Conservation (phyloP, 1,140 invertebrate species). For the Dendroctonus valens region DNA sequence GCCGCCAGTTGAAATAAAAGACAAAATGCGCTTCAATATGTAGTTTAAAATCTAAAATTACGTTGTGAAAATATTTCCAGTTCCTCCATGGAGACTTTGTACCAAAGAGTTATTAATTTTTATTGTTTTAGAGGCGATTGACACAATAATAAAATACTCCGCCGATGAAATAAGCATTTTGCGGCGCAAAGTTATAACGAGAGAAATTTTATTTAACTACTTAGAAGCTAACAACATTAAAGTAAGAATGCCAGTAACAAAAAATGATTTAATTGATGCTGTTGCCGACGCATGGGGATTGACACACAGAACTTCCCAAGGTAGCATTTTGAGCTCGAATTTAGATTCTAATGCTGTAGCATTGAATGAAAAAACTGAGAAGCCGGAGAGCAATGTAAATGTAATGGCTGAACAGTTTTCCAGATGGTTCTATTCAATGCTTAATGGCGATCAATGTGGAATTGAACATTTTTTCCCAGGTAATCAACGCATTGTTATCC, state of each 20-base stretch:
- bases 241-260: conserved; percentile 50
- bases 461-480: conserved; percentile 57
- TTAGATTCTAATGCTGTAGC: too few relatives aligned
- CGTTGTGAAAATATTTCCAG: background rate
- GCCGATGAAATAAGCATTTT: conserved; percentile 49
- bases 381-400: conserved; percentile 41
- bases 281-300: conserved; percentile 51
- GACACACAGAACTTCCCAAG: background rate
- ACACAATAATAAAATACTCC: conserved; percentile 51
- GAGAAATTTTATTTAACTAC: conserved; percentile 53
- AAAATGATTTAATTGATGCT: conserved; percentile 51
- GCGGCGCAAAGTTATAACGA: conserved; percentile 52
- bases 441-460: conserved; percentile 55
- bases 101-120: background rate
- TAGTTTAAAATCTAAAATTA: background rate
- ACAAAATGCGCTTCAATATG: background rate
- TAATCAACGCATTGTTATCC: conserved; percentile 1
- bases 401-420: conserved; percentile 56
- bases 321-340: too few relatives aligned
- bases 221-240: conserved; percentile 48
- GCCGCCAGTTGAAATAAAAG: too few relatives aligned
- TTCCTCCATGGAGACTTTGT: background rate
- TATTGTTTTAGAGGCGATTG: conserved; percentile 53
- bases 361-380: conserved; percentile 1
- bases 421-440: conserved; percentile 61